A percentile compares a stretch with the other conserved stretches of the same genome.
Conservation (phyloP, 2,888 invertebrate genomes). For the Agelastica alni region DNA sequence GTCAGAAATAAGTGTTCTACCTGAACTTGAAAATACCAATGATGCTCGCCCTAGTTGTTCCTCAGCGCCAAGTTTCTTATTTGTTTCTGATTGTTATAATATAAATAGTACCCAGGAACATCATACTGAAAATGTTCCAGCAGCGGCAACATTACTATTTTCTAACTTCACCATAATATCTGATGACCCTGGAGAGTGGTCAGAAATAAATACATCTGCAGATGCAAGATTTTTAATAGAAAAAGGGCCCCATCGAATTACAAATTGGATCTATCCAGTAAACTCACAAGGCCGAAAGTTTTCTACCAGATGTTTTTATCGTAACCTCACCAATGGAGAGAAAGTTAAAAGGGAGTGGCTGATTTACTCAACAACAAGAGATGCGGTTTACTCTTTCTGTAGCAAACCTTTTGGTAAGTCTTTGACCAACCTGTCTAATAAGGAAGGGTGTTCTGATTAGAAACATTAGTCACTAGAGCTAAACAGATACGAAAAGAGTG, state of each 20-base stretch:
- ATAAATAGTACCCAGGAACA: background rate
- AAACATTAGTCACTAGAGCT: too few species aligned
- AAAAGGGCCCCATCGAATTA: background rate
- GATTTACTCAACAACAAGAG: background rate
- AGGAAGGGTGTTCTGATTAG: too few species aligned
- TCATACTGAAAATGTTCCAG: background rate
- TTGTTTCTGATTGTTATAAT: background rate
- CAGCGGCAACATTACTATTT: background rate
- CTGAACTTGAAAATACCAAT: background rate
- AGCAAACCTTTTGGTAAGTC: too few species aligned
- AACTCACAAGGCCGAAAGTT: background rate
- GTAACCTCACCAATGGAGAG: background rate
- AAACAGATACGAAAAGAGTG: background rate
- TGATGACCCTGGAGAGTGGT: background rate
- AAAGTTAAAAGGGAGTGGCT: background rate
- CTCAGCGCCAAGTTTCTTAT: background rate
- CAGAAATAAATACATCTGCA: background rate
- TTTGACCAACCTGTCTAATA: too few species aligned
- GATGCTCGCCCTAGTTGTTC: background rate
- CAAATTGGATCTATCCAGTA: background rate
- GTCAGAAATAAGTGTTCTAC: background rate
- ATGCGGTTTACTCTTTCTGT: background rate
- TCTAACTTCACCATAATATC: background rate
- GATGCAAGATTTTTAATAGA: background rate
- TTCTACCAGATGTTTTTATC: background rate